Percentiles rank a stretch among this genome's conserved stretches.
Evolutionary conservation across 2,888 invertebrate genomes (phyloP).

Genomic region (Heliconius hortense): DNA sequence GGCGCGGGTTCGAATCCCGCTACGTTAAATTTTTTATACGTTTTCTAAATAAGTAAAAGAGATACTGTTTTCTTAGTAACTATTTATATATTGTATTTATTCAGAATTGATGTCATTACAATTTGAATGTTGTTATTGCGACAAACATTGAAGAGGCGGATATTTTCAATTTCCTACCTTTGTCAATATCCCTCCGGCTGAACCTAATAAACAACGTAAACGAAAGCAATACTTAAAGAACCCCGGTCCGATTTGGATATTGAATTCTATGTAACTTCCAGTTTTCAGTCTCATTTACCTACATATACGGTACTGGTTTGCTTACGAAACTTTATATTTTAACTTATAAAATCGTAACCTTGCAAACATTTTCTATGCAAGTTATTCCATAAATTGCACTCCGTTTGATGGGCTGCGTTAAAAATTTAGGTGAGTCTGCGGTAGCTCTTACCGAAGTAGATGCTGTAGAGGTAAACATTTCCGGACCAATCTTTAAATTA

Average conservation of each 20-base stretch:
- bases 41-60: too few relatives aligned
- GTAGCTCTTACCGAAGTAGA: constrained; percentile 42
- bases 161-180: constrained; percentile 68
- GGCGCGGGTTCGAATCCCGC: too few relatives aligned
- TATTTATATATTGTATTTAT: constrained; percentile 32
- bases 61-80: neutral
- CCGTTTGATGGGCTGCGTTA: constrained; percentile 50
- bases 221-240: constrained; percentile 9
- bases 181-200: constrained; percentile 41
- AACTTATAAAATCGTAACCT: constrained; percentile 36
- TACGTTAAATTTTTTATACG: too few relatives aligned
- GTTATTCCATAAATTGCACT: constrained; percentile 59
- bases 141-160: constrained; percentile 63
- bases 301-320: neutral
- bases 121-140: constrained; percentile 51
- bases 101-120: constrained; percentile 53
- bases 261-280: constrained; percentile 11
- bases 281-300: neutral
- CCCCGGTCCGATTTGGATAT: neutral
- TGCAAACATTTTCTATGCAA: constrained; percentile 39
- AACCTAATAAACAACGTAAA: constrained; percentile 33
- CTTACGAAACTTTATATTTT: constrained; percentile 20
- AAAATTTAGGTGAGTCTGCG: constrained; percentile 44
- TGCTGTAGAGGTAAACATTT: constrained; percentile 39
- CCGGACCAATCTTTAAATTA: constrained; percentile 40